phyloP scores from a whole-genome alignment of 2,113 vertebrate species.

The Crotalus viridis region DNA sequence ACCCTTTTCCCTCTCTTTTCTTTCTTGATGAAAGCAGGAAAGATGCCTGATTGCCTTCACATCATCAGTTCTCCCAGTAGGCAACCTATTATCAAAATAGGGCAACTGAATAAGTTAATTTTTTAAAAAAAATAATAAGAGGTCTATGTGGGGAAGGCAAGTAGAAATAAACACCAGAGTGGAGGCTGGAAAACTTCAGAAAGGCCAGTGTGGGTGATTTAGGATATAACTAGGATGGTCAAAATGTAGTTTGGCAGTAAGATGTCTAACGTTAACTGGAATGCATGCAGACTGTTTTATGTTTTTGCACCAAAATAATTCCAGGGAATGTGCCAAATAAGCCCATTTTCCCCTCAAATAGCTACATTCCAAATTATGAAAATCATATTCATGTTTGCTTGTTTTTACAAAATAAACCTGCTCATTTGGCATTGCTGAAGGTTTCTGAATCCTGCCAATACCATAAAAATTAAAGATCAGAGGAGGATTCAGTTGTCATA shows the following conservation, averaged over 20 bases:
- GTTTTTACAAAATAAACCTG: slow-evolving; percentile 7
- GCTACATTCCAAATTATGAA: slow-evolving; percentile 4
- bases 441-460: background rate
- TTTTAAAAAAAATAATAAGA: background rate
- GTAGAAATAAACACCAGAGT: background rate
- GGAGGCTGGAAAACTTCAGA: slow-evolving; percentile 14
- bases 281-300: slow-evolving; percentile 14
- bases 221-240: slow-evolving; percentile 8
- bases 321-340: background rate
- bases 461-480: background rate
- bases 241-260: slow-evolving; percentile 9
- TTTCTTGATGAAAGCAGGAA: background rate
- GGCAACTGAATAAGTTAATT: background rate
- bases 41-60: background rate
- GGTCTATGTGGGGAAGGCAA: background rate
- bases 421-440: background rate
- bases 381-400: background rate
- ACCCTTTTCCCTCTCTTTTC: background rate
- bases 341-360: background rate
- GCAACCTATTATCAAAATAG: background rate
- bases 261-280: slow-evolving; percentile 11
- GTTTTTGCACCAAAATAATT: slow-evolving; percentile 28
- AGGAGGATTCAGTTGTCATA: background rate
- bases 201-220: slow-evolving; percentile 7
- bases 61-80: background rate